Conservation (phyloP, 2,113 vertebrate genomes). For the Cynoglossus semilaevis region DNA sequence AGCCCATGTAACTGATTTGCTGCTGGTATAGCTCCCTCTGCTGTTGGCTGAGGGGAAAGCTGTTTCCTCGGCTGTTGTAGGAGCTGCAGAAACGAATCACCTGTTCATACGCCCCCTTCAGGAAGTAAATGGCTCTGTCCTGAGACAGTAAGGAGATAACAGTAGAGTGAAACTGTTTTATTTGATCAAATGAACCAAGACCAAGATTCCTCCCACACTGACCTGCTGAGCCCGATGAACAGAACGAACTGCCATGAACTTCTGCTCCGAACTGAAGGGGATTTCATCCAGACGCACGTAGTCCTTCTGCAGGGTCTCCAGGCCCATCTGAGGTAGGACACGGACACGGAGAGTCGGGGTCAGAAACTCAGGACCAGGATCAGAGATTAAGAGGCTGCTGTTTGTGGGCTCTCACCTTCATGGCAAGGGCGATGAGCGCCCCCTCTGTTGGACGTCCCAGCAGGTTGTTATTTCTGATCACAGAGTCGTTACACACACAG, state of each 20-base stretch:
- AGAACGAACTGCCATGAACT: constrained; percentile 96
- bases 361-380: too few relatives aligned
- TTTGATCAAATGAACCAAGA: too few relatives aligned
- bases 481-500: constrained; percentile 93
- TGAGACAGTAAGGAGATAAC: constrained; percentile 37
- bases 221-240: constrained; percentile 92
- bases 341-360: neutral
- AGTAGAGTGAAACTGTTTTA: too few relatives aligned
- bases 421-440: constrained; percentile 91
- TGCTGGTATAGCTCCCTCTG: constrained; percentile 92
- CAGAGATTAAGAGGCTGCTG: neutral
- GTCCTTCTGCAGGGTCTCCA: constrained; percentile 88
- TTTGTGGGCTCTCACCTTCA: constrained; percentile 84
- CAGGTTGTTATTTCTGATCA: constrained; percentile 87
- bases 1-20: constrained; percentile 91
- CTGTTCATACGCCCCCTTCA: constrained; percentile 96
- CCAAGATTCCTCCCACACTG: neutral
- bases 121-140: constrained; percentile 87
- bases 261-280: constrained; percentile 95
- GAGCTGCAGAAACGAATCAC: constrained; percentile 88
- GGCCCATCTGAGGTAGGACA: constrained; percentile 84
- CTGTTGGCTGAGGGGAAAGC: constrained; percentile 80
- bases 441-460: constrained; percentile 97
- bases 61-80: constrained; percentile 83
- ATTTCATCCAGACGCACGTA: constrained; percentile 89